A percentile compares a stretch with the other conserved stretches of the same genome.
Conservation (phyloP, 2,888 invertebrate genomes). For the Orthosia incerta region DNA sequence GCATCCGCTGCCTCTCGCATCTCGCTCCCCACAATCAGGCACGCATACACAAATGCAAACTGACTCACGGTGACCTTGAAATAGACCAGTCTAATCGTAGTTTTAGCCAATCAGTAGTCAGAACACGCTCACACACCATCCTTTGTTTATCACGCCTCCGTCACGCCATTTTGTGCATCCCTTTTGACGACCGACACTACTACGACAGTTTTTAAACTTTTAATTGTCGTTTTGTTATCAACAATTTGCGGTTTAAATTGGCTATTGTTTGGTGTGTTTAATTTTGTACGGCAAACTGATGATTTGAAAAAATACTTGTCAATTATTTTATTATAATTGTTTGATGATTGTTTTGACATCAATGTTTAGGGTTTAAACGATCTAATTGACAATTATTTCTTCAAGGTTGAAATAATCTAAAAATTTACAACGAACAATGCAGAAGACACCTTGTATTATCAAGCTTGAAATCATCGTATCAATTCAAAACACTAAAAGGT, state of each 20-base stretch:
- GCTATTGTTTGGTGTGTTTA: conserved; percentile 46
- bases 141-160: conserved; percentile 82
- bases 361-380: conserved; percentile 1
- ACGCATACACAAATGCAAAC: conserved; percentile 81
- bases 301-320: conserved; percentile 33
- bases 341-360: conserved; percentile 18
- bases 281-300: conserved; percentile 47
- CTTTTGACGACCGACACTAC: conserved; percentile 62
- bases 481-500: not conserved
- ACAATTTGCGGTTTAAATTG: conserved; percentile 40
- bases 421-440: not conserved
- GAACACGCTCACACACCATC: conserved; percentile 77
- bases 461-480: not conserved
- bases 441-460: not conserved
- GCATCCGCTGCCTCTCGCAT: conserved; percentile 67
- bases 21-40: conserved; percentile 68
- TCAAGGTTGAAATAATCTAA: not conserved
- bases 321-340: conserved; percentile 25
- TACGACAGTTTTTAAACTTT: conserved; percentile 54
- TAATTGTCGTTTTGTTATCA: conserved; percentile 56
- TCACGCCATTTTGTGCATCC: conserved; percentile 79
- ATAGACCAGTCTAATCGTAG: conserved; percentile 87
- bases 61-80: conserved; percentile 87
- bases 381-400: not conserved
- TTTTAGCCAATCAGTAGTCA: conserved; percentile 89